Evolutionary conservation across 1,140 invertebrate genomes (phyloP).

Genomic region (Aleiodes sp.): DNA sequence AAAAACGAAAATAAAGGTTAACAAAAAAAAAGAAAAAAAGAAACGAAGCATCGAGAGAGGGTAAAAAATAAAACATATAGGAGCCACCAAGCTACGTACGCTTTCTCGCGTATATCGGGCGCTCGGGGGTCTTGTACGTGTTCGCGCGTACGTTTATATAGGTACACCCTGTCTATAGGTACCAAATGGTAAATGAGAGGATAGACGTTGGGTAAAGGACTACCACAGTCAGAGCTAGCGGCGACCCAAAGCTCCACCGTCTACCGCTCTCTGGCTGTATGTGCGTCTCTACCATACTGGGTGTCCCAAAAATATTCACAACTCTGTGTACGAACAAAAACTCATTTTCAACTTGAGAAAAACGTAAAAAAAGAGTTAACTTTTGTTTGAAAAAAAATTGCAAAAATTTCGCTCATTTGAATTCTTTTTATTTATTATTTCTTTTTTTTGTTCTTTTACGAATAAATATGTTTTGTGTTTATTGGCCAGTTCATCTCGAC

Average conservation of each 20-base stretch:
- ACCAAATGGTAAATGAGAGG: constrained; percentile 68
- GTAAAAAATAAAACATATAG: constrained; percentile 32
- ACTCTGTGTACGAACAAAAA: neutral
- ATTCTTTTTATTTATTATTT: constrained; percentile 2
- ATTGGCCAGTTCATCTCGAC: constrained; percentile 24
- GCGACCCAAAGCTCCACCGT: constrained; percentile 66
- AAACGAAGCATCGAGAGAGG: neutral
- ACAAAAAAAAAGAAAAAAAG: constrained; percentile 16
- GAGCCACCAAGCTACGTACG: constrained; percentile 34
- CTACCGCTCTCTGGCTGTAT: constrained; percentile 58
- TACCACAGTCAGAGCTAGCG: constrained; percentile 61
- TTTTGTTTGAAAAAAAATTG: no score
- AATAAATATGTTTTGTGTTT: neutral
- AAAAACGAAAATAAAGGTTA: constrained; percentile 28
- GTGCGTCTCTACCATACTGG: constrained; percentile 53
- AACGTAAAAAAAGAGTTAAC: neutral
- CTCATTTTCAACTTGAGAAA: neutral
- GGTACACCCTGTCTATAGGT: constrained; percentile 65
- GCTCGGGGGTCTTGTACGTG: constrained; percentile 41
- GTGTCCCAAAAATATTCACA: constrained; percentile 5
- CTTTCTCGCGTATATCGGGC: constrained; percentile 40
- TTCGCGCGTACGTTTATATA: constrained; percentile 52
- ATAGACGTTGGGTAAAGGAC: constrained; percentile 63
- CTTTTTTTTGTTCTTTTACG: neutral
- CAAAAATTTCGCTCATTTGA: no score